These are phyloP conservation scores for Cephus spinipes DNA, from an alignment of 2,888 invertebrate species.

Conservation along the genomic window DNA sequence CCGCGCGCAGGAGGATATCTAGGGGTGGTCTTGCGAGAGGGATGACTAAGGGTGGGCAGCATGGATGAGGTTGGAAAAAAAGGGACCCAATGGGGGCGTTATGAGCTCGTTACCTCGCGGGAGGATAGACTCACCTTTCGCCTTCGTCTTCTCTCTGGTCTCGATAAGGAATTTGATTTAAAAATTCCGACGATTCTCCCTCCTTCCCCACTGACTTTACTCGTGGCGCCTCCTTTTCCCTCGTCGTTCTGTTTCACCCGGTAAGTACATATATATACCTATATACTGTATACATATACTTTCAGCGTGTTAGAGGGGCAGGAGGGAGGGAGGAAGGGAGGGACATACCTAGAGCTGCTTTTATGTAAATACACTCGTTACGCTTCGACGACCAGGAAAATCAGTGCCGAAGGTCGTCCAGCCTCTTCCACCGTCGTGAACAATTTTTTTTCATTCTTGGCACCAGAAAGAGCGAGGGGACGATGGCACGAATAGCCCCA, in stretches of 20 bases:
- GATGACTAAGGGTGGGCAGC: not conserved
- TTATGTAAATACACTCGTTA: conserved; percentile 55
- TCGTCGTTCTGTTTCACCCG: not conserved
- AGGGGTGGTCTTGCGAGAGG: not conserved
- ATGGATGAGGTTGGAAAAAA: not conserved
- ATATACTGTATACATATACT: not conserved
- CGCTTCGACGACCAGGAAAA: conserved; percentile 39
- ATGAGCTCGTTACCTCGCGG: conserved; percentile 42
- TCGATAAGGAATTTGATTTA: conserved; percentile 62
- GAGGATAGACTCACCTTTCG: conserved; percentile 41
- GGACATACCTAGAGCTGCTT: conserved; percentile 22
- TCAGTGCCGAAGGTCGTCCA: conserved; percentile 4
- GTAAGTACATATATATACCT: not conserved
- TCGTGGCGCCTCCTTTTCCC: not conserved
- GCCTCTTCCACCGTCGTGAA: not conserved
- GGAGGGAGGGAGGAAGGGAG: not conserved
- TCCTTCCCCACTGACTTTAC: not conserved
- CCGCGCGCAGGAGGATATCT: not conserved
- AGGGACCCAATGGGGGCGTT: conserved; percentile 1
- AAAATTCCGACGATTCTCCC: conserved; percentile 58
- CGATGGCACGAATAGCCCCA: not conserved
- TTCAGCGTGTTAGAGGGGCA: not conserved
- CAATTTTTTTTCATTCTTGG: not conserved
- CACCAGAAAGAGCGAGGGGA: not conserved
- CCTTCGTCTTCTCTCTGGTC: conserved; percentile 41